These are phyloP conservation scores for Cantharis lateralis DNA, from an alignment of 2,888 invertebrate species.

Conservation along the genomic window DNA sequence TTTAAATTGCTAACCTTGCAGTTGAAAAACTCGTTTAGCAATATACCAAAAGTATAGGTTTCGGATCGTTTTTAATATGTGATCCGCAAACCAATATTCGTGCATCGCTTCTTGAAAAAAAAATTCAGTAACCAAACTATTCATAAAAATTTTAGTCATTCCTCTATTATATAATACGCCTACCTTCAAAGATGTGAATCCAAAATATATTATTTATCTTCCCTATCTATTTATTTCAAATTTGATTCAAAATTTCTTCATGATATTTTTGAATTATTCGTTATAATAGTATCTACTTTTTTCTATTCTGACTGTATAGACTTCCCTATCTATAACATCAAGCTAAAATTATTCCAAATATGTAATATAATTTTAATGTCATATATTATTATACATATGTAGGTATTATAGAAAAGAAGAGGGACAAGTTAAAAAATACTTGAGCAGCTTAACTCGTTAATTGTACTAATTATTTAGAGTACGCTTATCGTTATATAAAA, in stretches of 20 bases:
- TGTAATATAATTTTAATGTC: neutral
- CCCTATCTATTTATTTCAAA: neutral
- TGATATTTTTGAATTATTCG: neutral
- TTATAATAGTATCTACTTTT: neutral
- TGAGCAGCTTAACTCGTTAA: neutral
- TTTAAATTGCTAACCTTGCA: neutral
- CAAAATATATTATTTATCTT: no score
- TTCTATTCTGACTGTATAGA: neutral
- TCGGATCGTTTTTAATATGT: neutral
- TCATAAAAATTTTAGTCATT: neutral
- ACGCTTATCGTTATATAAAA: neutral
- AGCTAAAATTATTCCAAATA: neutral
- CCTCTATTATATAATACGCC: neutral
- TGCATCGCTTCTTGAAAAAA: neutral
- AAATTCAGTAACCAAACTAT: neutral
- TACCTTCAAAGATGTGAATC: neutral
- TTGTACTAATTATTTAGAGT: neutral
- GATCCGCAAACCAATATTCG: neutral
- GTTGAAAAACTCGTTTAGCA: neutral
- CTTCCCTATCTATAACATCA: neutral
- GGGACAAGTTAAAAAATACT: neutral
- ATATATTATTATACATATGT: no score
- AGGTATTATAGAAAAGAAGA: no score
- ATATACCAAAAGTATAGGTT: neutral
- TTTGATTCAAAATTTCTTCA: neutral